Evolutionary conservation across 2,888 invertebrate genomes (phyloP).

Genomic region (Periphyllus acericola): DNA sequence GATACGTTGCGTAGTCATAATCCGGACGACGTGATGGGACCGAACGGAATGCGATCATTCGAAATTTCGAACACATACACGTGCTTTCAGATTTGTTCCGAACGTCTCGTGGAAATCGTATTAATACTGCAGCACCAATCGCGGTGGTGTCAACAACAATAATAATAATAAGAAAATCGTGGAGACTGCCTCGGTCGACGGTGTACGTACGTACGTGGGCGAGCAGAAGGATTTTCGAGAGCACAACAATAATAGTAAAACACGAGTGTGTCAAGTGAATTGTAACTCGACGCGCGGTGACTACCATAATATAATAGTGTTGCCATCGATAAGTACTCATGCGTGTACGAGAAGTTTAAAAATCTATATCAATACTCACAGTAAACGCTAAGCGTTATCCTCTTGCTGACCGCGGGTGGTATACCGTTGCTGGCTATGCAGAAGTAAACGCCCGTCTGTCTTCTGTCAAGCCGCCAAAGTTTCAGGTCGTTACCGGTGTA

Average conservation of each 20-base stretch:
- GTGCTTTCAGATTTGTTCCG: not conserved
- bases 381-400: conserved; percentile 87
- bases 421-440: conserved; percentile 95
- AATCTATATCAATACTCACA: conserved; percentile 84
- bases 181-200: conserved; percentile 73
- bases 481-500: conserved; percentile 75
- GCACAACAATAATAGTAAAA: too few species aligned
- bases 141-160: not conserved
- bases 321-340: too few species aligned
- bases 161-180: conserved; percentile 66
- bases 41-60: conserved; percentile 15
- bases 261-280: too few species aligned
- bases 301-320: too few species aligned
- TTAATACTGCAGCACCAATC: not conserved
- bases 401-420: conserved; percentile 88
- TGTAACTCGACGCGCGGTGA: too few species aligned
- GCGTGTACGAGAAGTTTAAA: too few species aligned
- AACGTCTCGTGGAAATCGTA: not conserved
- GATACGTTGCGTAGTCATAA: not conserved
- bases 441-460: conserved; percentile 91
- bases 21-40: not conserved
- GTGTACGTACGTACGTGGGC: conserved; percentile 80
- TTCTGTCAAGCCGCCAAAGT: conserved; percentile 81
- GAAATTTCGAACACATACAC: not conserved
- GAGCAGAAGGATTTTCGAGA: too few species aligned